phyloP scores from a whole-genome alignment of 2,888 invertebrate genomes.

The Lithophane leautieri region DNA sequence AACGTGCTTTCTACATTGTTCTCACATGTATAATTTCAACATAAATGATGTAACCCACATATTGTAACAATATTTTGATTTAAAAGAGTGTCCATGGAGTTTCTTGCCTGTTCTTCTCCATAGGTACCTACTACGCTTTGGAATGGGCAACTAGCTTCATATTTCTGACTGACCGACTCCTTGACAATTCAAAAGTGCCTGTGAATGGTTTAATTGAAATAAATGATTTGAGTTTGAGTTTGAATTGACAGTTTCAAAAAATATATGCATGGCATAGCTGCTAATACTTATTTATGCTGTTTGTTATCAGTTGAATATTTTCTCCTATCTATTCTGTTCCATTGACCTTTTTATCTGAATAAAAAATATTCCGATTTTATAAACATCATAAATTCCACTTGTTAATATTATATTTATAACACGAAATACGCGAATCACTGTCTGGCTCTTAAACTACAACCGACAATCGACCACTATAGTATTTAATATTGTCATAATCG shows the following conservation, averaged over 20 bases:
- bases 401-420: background rate
- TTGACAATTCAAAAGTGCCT: too few relatives aligned
- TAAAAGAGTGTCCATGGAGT: too few relatives aligned
- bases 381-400: background rate
- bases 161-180: too few relatives aligned
- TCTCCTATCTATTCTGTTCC: slow-evolving; percentile 20
- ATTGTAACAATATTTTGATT: too few relatives aligned
- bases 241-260: background rate
- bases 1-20: too few relatives aligned
- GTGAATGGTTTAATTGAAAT: too few relatives aligned
- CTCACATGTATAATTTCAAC: too few relatives aligned
- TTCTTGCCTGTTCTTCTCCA: too few relatives aligned
- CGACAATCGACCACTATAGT: slow-evolving; percentile 62
- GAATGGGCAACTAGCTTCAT: too few relatives aligned
- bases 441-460: slow-evolving; percentile 34
- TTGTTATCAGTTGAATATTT: slow-evolving; percentile 17
- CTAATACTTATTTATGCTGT: background rate
- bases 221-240: too few relatives aligned
- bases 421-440: slow-evolving; percentile 39
- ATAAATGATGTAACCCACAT: too few relatives aligned
- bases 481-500: slow-evolving; percentile 73
- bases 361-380: slow-evolving; percentile 21
- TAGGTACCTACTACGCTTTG: too few relatives aligned
- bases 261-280: background rate
- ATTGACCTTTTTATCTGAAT: slow-evolving; percentile 33